phyloP scores from a whole-genome alignment of 2,888 invertebrate species.

The Tenodera sinensis region DNA sequence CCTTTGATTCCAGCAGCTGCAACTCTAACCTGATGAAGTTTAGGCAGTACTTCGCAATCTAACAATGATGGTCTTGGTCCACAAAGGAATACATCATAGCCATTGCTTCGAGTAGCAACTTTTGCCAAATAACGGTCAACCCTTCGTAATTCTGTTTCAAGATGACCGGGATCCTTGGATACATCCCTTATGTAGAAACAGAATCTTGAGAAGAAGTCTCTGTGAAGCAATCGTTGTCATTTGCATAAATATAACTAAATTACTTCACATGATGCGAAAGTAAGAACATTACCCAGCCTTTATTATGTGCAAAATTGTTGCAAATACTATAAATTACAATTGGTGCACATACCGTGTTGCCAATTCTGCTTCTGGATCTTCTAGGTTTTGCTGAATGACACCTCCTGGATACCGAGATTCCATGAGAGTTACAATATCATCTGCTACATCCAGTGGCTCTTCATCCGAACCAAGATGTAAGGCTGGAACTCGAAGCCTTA shows the following conservation, averaged over 20 bases:
- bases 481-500: conserved; percentile 33
- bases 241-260: too few species aligned
- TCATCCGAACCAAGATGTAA: conserved; percentile 22
- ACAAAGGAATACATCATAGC: conserved; percentile 29
- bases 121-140: conserved; percentile 25
- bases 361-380: conserved; percentile 31
- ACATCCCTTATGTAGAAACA: conserved; percentile 34
- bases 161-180: conserved; percentile 32
- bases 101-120: neutral
- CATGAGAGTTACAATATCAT: conserved; percentile 33
- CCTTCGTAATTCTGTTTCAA: conserved; percentile 32
- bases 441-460: conserved; percentile 34
- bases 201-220: conserved; percentile 35
- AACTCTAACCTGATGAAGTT: conserved; percentile 36
- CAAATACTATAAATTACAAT: neutral
- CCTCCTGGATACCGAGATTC: conserved; percentile 33
- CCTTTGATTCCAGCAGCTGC: conserved; percentile 34
- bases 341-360: conserved; percentile 32
- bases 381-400: conserved; percentile 21
- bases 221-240: conserved; percentile 8
- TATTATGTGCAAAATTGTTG: neutral
- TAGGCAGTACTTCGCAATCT: conserved; percentile 36
- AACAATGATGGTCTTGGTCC: conserved; percentile 31
- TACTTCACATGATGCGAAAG: too few species aligned
- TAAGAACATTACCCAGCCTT: too few species aligned